Percentiles rank a stretch among this genome's conserved stretches.
Evolutionary conservation across 2,888 invertebrate genomes (phyloP).

Genomic region (Macrosoma leucophasiata): DNA sequence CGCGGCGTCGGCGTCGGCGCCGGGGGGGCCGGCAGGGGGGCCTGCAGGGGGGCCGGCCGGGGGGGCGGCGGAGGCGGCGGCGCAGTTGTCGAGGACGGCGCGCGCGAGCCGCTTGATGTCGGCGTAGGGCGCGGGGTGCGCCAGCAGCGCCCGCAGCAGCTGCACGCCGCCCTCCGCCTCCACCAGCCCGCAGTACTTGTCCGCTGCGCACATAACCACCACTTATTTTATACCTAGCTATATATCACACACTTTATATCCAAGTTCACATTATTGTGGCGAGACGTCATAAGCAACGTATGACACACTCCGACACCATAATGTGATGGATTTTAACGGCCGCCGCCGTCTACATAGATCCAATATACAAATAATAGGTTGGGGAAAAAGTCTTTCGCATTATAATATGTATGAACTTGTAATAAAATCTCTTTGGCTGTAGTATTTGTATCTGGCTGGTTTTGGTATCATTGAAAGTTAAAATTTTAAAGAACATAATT

Average conservation of each 20-base stretch:
- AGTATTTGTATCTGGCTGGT: no score
- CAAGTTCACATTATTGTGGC: background rate
- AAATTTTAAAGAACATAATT: no score
- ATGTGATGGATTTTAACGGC: background rate
- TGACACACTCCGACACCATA: background rate
- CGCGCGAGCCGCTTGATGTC: slow-evolving; percentile 81
- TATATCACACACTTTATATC: background rate
- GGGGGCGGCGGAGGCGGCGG: slow-evolving; percentile 31
- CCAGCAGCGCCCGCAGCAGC: slow-evolving; percentile 80
- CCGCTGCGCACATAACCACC: slow-evolving; percentile 75
- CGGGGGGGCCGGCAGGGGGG: no score
- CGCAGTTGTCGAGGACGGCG: slow-evolving; percentile 81
- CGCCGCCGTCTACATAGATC: no score
- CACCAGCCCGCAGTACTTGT: slow-evolving; percentile 93
- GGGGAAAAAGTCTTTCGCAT: background rate
- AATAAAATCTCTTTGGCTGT: no score
- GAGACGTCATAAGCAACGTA: background rate
- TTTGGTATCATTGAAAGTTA: no score
- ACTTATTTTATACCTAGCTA: background rate
- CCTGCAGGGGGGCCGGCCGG: slow-evolving; percentile 23
- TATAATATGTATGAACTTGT: no score
- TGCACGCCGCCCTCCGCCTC: slow-evolving; percentile 89
- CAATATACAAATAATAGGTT: no score
- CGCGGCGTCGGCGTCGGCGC: no score
- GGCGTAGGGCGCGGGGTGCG: slow-evolving; percentile 77